Evolutionary conservation across 2,888 invertebrate species (phyloP).

Genomic region (Tortrix viridana): DNA sequence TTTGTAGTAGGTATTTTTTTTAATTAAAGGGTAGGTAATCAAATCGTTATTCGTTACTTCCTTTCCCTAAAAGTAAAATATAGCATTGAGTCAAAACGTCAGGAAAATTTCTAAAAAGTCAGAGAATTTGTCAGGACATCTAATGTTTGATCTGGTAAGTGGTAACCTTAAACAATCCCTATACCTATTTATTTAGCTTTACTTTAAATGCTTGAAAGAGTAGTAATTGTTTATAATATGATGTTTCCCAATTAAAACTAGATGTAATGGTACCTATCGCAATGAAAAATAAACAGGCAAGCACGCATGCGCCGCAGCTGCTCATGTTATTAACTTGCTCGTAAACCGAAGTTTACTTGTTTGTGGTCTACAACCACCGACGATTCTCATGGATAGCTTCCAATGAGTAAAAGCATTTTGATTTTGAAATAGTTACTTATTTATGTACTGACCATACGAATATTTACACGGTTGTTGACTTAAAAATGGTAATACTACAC

Average conservation of each 20-base stretch:
- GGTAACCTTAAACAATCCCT: too few species aligned
- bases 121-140: too few species aligned
- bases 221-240: neutral
- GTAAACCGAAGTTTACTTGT: conserved; percentile 23
- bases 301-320: conserved; percentile 30
- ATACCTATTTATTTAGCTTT: too few species aligned
- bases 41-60: too few species aligned
- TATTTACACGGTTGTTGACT: conserved; percentile 66
- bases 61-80: too few species aligned
- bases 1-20: too few species aligned
- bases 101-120: too few species aligned
- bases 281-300: conserved; percentile 26
- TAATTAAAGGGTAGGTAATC: too few species aligned
- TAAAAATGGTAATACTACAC: conserved; percentile 68
- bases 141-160: too few species aligned
- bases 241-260: too few species aligned
- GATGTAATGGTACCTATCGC: neutral
- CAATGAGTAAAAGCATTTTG: conserved; percentile 33
- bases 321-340: conserved; percentile 16
- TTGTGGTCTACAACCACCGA: conserved; percentile 25
- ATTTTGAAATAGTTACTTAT: conserved; percentile 38
- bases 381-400: conserved; percentile 31
- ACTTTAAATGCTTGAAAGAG: neutral
- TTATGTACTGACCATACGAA: conserved; percentile 55
- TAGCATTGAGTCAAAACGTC: too few species aligned